These are phyloP conservation scores for Drosophila subquinaria DNA, from an alignment of 2,888 invertebrate genomes.

Conservation along the genomic window DNA sequence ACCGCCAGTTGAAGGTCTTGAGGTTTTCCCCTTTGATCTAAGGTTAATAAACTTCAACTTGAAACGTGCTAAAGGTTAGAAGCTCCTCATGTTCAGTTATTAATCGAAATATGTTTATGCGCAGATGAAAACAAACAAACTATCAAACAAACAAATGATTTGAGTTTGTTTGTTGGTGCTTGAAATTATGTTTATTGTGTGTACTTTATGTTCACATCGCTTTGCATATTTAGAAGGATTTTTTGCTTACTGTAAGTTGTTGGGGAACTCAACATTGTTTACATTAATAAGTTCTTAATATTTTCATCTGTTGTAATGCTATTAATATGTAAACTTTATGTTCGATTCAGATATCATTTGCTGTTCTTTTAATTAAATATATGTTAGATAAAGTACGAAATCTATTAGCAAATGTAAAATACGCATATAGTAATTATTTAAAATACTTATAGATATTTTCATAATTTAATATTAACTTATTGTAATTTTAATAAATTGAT, in stretches of 20 bases:
- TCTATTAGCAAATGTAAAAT: too few relatives aligned
- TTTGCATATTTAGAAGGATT: neutral
- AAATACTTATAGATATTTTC: too few relatives aligned
- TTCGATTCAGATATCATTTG: too few relatives aligned
- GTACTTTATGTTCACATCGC: neutral
- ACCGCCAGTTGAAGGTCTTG: constrained; percentile 53
- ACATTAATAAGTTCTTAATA: too few relatives aligned
- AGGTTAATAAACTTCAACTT: constrained; percentile 79
- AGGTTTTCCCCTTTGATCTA: constrained; percentile 55
- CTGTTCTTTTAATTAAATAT: too few relatives aligned
- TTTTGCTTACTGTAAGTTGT: constrained; percentile 3
- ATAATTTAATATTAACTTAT: too few relatives aligned
- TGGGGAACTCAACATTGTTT: neutral
- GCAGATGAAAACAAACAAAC: constrained; percentile 30
- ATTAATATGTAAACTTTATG: neutral
- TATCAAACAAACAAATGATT: constrained; percentile 44
- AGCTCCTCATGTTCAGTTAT: constrained; percentile 46
- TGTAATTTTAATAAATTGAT: too few relatives aligned
- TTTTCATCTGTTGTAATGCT: neutral
- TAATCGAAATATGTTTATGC: constrained; percentile 58
- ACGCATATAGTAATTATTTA: too few relatives aligned
- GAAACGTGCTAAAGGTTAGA: constrained; percentile 55
- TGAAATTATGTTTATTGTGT: constrained; percentile 15
- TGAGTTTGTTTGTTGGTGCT: constrained; percentile 48
- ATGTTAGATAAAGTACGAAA: too few relatives aligned